A percentile compares a stretch with the other conserved stretches of the same genome.
phyloP scores from a whole-genome alignment of 92 coral and sea anemone genomes.

The Meandrina meandrites region DNA sequence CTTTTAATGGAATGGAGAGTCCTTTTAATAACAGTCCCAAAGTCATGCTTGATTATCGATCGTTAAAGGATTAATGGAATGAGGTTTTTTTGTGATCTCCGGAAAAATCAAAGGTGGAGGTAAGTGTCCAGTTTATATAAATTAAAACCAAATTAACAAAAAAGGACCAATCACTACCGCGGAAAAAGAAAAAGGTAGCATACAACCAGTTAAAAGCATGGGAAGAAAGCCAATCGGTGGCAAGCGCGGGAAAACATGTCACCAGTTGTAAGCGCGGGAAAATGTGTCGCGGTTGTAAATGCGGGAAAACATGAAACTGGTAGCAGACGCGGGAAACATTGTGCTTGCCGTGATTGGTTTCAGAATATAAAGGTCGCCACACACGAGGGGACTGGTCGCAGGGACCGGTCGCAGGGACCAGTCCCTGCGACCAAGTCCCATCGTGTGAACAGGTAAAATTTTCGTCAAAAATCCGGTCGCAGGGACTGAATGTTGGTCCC shows the following conservation, averaged over 20 bases:
- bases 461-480: no score
- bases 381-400: no score
- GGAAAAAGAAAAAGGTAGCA: neutral
- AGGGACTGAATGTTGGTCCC: no score
- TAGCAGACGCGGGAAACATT: neutral
- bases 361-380: neutral
- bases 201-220: neutral
- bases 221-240: neutral
- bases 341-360: neutral
- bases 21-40: no score
- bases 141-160: no score
- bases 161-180: neutral
- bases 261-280: neutral
- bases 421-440: no score
- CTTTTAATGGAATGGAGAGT: no score
- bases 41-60: neutral
- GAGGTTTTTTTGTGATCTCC: neutral
- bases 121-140: neutral
- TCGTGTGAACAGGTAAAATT: no score
- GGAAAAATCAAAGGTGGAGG: neutral
- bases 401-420: no score
- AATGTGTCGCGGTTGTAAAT: neutral
- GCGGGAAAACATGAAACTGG: neutral
- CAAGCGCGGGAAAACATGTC: constrained; percentile 2
- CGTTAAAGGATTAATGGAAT: neutral